Base-by-base conservation (phyloP, 2,113 vertebrate genomes). In the Manacus vitellinus region DNA sequence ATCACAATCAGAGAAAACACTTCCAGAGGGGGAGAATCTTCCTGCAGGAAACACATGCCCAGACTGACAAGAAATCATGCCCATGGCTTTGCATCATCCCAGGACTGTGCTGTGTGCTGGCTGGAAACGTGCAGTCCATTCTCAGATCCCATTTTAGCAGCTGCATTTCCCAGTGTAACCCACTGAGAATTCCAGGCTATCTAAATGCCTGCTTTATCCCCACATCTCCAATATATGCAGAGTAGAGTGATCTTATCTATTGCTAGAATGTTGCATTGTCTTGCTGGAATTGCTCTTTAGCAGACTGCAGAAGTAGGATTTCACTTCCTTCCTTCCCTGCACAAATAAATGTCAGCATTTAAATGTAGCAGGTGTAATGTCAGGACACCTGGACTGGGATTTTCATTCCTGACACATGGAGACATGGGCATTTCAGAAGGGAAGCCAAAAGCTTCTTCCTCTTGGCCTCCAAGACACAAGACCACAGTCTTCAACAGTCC, bases 1-100 rank as follows among this genome's bases (percentile, higher is more conserved):
- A 96, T 84, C 66, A 72, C 85, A 96, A 84, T 78, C 62, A 83
- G 77, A 59, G 80, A 54, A 91, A 93, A 80, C 49, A 39, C 58
- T 92, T 94, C 93, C 89, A 93, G 41, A 91, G 94, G 80, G 67
- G 62, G 8, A 66, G 65, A 94, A 73, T 41, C 56, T 67, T 91
- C 74, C 71, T 65, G 37, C n/a, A 72, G 77, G 73, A 87, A 79
- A 66, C 54, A 39, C 78, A 88, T 33, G 73, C 46, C 77, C 62
- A 79, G 92, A 81, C 82, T 90, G 93, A 59, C 47, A 88, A 90
- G 93, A 79, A 86, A 92, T 79, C 10, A n/a, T 3, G 19, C 37
- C 65, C 11, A 3, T 13, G 59, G 62, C 77, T 93, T 84, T 81
- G 16, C 51, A 65, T 9, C 55, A 43, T n/a, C 24, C 54, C 73